A percentile compares a stretch with the other conserved stretches of the same genome.
phyloP scores from a whole-genome alignment of 1,140 invertebrate genomes.

The Papilio aristodemus region DNA sequence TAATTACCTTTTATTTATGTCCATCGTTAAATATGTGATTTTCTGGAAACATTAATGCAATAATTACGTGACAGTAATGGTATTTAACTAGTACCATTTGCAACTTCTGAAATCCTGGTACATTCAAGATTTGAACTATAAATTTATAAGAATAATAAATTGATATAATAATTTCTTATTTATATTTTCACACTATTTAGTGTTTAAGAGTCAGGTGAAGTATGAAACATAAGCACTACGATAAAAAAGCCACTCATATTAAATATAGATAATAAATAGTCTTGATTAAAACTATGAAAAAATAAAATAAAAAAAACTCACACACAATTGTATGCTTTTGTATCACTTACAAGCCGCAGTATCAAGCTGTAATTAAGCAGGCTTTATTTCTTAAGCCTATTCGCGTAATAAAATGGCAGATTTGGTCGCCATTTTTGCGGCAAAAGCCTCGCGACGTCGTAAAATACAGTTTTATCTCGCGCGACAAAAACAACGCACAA shows the following conservation, averaged over 20 bases:
- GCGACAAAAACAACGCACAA: slow-evolving; percentile 16
- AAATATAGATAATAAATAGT: too few species aligned
- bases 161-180: too few species aligned
- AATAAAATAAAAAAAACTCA: not conserved
- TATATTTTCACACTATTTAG: too few species aligned
- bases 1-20: slow-evolving; percentile 24
- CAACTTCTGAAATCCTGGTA: not conserved
- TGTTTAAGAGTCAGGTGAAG: too few species aligned
- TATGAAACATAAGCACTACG: too few species aligned
- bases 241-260: too few species aligned
- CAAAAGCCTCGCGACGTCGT: slow-evolving; percentile 30
- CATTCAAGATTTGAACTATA: not conserved
- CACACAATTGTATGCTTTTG: not conserved
- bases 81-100: not conserved
- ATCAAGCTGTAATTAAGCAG: slow-evolving; percentile 17
- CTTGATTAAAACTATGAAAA: not conserved
- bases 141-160: too few species aligned
- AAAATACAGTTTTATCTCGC: slow-evolving; percentile 27
- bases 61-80: not conserved
- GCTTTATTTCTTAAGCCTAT: slow-evolving; percentile 34
- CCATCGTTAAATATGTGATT: slow-evolving; percentile 7
- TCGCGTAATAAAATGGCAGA: slow-evolving; percentile 33
- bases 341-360: not conserved
- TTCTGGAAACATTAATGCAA: not conserved
- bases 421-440: slow-evolving; percentile 30